Base-by-base conservation (phyloP, 2,797 vertebrate species). In the Leptatherina wallacei region DNA sequence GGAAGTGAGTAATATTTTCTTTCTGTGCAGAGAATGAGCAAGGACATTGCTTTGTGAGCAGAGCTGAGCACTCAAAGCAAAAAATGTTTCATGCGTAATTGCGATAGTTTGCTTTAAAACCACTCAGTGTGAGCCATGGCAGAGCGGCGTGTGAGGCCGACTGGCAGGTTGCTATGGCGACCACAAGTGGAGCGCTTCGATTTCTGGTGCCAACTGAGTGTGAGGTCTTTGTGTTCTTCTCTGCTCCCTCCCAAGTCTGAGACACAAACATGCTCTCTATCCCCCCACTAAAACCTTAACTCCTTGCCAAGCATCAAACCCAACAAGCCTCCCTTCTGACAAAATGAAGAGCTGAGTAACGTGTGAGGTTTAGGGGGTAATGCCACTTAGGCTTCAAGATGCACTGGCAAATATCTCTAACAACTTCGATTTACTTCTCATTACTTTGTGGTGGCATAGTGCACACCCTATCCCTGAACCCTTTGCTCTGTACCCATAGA, bases 111-210 rank as follows among this genome's bases (percentile, higher is more conserved):
- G 75, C 75, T 80, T 82, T 86, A 57, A 32, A 84, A 82, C 64
- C 18, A 60, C 73, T 78, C 29, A 27, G 68, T 78, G 69, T 42
- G 70, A 87, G 65, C 51, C 18, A 14, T 11, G 18, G 80, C 54
- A 58, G 79, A 83, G 54, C 7, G 27, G 61, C 59, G 35, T 72
- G 70, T 69, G 66, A 88, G 71, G 67, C 71, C 12, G 70, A 82
- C 72, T 61, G 81, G 59, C 57, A 30, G 0, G 93, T 94, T 92
- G 85, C 93, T 72, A 93, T 89, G 90, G 69, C 83, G 24, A 94
- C 92, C 66, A 24, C 67, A 65, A 91, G 84, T 80, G 85, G 71
- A 40, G 68, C 5, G 64, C 77, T 93, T 92, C 73, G 88, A 92
- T 92, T 91, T 90, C 75, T 83, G 59, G 78, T 70, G 78, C 77